phyloP scores from a whole-genome alignment of 2,888 invertebrate species.

The Caenorhabditis doughertyi region DNA sequence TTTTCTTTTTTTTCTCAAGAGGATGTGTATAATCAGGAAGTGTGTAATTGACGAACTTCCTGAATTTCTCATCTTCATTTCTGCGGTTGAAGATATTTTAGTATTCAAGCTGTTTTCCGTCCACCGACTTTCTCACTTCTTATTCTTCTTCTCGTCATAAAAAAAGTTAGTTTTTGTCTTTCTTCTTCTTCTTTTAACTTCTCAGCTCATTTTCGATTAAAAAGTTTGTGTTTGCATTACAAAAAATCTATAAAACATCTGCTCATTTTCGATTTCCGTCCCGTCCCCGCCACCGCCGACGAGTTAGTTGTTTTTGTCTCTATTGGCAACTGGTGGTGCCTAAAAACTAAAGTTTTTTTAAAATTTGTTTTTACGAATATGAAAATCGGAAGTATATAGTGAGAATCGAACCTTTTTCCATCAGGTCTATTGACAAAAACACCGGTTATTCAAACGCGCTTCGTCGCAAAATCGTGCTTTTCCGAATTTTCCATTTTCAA shows the following conservation, averaged over 20 bases:
- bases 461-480: too few species aligned
- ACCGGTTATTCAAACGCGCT: too few species aligned
- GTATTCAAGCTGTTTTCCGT: not conserved
- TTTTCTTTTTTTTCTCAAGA: not conserved
- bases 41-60: conserved; percentile 28
- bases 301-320: not conserved
- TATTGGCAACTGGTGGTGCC: not conserved
- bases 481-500: too few species aligned
- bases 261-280: conserved; percentile 9
- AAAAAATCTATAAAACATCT: conserved; percentile 39
- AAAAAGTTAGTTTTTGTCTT: not conserved
- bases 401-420: too few species aligned
- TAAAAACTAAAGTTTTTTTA: not conserved
- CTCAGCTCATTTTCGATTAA: not conserved
- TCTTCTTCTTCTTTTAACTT: not conserved
- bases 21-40: conserved; percentile 18
- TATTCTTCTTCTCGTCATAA: conserved; percentile 1
- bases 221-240: conserved; percentile 17
- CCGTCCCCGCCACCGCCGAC: not conserved
- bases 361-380: not conserved
- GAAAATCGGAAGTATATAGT: too few species aligned
- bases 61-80: not conserved
- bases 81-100: conserved; percentile 3
- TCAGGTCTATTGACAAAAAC: too few species aligned
- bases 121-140: not conserved